Evolutionary conservation across 2,888 invertebrate genomes (phyloP).

Genomic region (Sisyra nigra): DNA sequence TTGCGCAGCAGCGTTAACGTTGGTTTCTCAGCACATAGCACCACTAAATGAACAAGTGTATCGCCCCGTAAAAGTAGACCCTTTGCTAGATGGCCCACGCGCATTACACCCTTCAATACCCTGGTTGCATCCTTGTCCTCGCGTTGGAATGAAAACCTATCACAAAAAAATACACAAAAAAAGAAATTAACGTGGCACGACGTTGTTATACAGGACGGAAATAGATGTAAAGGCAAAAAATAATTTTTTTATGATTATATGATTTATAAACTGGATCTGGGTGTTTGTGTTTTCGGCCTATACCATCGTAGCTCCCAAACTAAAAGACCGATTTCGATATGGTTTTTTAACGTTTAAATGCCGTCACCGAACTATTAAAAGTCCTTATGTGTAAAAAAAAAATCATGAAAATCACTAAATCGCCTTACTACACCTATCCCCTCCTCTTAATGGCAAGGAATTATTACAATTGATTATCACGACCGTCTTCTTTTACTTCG

Average conservation of each 20-base stretch:
- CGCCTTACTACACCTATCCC: no score
- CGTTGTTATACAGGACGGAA: no score
- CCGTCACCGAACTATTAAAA: no score
- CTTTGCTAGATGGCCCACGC: conserved; percentile 82
- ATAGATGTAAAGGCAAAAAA: no score
- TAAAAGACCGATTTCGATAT: no score
- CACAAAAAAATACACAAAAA: conserved; percentile 17
- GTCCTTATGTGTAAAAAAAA: no score
- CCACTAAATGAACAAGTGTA: conserved; percentile 78
- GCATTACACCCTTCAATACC: conserved; percentile 89
- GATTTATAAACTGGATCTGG: no score
- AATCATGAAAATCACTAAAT: not conserved
- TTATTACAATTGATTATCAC: conserved; percentile 62
- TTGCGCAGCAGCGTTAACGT: conserved; percentile 74
- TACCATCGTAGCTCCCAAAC: no score
- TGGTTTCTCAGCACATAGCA: conserved; percentile 89
- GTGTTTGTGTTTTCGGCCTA: no score
- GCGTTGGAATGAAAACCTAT: conserved; percentile 47
- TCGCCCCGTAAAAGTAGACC: conserved; percentile 83
- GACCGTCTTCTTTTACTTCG: conserved; percentile 47
- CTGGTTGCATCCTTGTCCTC: conserved; percentile 44
- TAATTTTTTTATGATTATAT: no score
- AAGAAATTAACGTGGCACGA: not conserved
- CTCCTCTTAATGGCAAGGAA: conserved; percentile 7
- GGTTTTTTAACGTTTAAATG: no score